Percentiles rank a stretch among this genome's conserved stretches.
These are phyloP conservation scores for Falco cherrug DNA, from an alignment of 2,797 vertebrate species.

Conservation along the genomic window DNA sequence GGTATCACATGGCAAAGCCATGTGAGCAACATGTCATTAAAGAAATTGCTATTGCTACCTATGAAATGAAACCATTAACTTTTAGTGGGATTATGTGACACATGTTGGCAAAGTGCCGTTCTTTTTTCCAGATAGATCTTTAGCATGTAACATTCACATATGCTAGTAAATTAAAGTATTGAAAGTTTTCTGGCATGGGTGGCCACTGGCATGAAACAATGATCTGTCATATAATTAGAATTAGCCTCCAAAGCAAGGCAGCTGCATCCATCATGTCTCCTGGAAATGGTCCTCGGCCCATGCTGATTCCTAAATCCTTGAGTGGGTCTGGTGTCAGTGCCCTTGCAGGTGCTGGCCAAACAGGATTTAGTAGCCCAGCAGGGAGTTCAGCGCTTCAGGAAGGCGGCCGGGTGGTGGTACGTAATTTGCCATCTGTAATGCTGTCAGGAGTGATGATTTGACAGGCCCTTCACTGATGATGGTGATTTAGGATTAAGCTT, in stretches of 20 bases:
- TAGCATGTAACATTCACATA: neutral
- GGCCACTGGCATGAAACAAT: accelerated
- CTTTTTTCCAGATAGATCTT: neutral
- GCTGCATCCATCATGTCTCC: neutral
- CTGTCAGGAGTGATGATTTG: neutral
- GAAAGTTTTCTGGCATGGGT: neutral
- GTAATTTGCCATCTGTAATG: neutral
- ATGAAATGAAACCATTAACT: neutral
- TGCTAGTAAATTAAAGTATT: neutral
- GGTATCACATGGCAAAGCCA: neutral
- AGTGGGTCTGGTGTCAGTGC: neutral
- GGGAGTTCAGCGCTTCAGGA: neutral
- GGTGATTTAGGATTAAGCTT: neutral
- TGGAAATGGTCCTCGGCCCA: neutral
- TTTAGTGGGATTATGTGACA: neutral
- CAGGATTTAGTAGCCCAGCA: neutral
- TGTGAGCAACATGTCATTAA: neutral
- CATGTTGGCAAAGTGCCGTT: neutral
- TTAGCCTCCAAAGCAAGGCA: neutral
- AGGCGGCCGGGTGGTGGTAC: accelerated
- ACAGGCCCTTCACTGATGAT: accelerated
- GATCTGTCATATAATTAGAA: neutral
- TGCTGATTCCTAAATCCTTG: neutral
- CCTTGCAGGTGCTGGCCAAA: neutral
- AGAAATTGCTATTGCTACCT: neutral